A percentile compares a stretch with the other conserved stretches of the same genome.
Conservation (phyloP, 2,113 vertebrate species). For the Mugil cephalus region DNA sequence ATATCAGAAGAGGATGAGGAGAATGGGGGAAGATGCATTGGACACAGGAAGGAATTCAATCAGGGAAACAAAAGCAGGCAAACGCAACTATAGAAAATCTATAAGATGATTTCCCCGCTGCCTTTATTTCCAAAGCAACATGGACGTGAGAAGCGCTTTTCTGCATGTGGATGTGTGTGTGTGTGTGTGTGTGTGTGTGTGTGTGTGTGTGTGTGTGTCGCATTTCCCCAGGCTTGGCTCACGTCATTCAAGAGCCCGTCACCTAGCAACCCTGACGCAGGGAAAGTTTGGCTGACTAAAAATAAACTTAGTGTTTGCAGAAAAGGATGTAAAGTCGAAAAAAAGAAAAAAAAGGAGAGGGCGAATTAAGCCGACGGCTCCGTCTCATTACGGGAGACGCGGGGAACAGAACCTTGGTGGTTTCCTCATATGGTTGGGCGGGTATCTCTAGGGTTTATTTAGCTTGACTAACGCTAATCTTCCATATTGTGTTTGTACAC, state of each 20-base stretch:
- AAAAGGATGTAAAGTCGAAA: constrained; percentile 68
- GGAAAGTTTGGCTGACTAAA: constrained; percentile 81
- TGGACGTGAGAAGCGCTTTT: constrained; percentile 22
- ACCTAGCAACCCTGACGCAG: constrained; percentile 81
- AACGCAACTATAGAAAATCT: not conserved
- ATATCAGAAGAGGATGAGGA: not conserved
- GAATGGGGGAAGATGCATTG: constrained; percentile 2
- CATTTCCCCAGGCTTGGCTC: constrained; percentile 66
- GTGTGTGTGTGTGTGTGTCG: constrained; percentile 40
- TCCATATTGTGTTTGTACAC: too few relatives aligned
- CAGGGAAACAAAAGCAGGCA: constrained; percentile 4
- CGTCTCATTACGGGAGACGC: constrained; percentile 33
- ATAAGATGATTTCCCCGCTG: constrained; percentile 14
- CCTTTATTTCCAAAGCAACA: constrained; percentile 16
- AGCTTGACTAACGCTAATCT: too few relatives aligned
- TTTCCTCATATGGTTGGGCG: not conserved
- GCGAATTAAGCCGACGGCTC: constrained; percentile 61
- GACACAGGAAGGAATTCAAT: constrained; percentile 14
- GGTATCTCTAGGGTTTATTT: not conserved
- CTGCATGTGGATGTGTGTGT: constrained; percentile 20
- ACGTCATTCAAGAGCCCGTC: constrained; percentile 75
- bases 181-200: constrained; percentile 19
- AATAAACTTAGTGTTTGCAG: constrained; percentile 79
- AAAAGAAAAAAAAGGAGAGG: constrained; percentile 15
- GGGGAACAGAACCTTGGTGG: constrained; percentile 6